These are phyloP conservation scores for Lomographa bimaculata DNA, from an alignment of 2,888 invertebrate species.

Conservation along the genomic window DNA sequence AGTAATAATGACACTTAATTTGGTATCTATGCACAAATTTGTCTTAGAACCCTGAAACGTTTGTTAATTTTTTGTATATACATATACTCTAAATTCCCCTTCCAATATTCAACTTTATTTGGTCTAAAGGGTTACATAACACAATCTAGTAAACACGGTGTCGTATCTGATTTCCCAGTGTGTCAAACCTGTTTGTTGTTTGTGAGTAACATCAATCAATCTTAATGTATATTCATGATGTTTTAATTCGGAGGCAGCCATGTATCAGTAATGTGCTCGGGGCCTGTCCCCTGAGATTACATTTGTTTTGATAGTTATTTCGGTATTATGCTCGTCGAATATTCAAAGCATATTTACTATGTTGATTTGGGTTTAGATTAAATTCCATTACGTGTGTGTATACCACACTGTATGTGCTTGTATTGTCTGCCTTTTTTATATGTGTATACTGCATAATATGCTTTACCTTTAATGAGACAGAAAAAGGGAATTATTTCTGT, in stretches of 20 bases:
- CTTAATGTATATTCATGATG: conserved; percentile 32
- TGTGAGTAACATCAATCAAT: conserved; percentile 28
- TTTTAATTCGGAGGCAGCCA: conserved; percentile 26
- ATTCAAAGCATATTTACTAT: conserved; percentile 11
- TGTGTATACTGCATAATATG: too few species aligned
- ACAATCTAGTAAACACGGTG: too few species aligned
- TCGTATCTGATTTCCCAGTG: conserved; percentile 6
- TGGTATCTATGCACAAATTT: too few species aligned
- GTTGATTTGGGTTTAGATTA: conserved; percentile 19
- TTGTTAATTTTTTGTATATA: too few species aligned
- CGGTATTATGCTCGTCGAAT: conserved; percentile 12
- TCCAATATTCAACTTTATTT: too few species aligned
- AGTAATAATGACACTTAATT: too few species aligned
- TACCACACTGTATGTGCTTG: too few species aligned
- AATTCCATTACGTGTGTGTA: conserved; percentile 10
- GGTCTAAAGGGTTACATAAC: too few species aligned
- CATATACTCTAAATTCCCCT: too few species aligned
- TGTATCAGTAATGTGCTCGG: conserved; percentile 20
- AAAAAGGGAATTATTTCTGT: too few species aligned
- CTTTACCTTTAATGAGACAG: too few species aligned
- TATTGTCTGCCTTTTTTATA: conserved; percentile 1
- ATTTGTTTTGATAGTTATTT: conserved; percentile 33
- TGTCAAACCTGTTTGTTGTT: conserved; percentile 13
- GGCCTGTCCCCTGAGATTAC: conserved; percentile 31
- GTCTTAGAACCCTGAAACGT: too few species aligned